Percentiles rank a stretch among this genome's conserved stretches.
Conservation (phyloP, 2,888 invertebrate species). For the Drosophila fulvimacula region DNA sequence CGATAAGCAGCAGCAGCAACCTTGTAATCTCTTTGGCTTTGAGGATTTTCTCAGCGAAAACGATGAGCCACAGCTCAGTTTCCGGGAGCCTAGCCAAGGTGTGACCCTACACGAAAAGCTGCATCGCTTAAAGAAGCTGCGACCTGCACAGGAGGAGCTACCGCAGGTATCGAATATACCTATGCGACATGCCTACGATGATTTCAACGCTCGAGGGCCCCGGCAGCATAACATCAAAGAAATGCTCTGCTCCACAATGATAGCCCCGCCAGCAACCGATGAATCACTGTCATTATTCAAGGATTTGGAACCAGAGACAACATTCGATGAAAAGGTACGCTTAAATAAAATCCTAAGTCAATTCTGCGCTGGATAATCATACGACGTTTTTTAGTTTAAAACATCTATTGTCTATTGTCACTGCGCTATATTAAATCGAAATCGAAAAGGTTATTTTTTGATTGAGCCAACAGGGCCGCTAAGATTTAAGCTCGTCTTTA, state of each 20-base stretch:
- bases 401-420: slow-evolving; percentile 9
- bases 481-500: slow-evolving; percentile 66
- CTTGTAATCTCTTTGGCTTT: slow-evolving; percentile 76
- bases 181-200: slow-evolving; percentile 55
- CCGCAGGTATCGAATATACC: slow-evolving; percentile 31
- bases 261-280: slow-evolving; percentile 18
- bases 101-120: slow-evolving; percentile 67
- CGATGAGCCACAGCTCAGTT: neutral
- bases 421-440: slow-evolving; percentile 59
- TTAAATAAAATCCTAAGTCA: neutral
- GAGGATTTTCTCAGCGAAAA: slow-evolving; percentile 71
- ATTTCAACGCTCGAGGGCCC: slow-evolving; percentile 17
- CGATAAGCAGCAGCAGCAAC: neutral
- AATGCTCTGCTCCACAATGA: slow-evolving; percentile 82
- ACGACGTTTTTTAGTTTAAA: neutral
- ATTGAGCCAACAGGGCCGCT: slow-evolving; percentile 73
- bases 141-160: slow-evolving; percentile 59
- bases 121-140: slow-evolving; percentile 62
- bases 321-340: slow-evolving; percentile 76
- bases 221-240: slow-evolving; percentile 74
- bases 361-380: slow-evolving; percentile 31
- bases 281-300: slow-evolving; percentile 68
- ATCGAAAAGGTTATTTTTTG: slow-evolving; percentile 52
- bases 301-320: slow-evolving; percentile 75
- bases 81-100: slow-evolving; percentile 12